phyloP scores from a whole-genome alignment of 1,140 invertebrate species.

The Asbolus verrucosus region DNA sequence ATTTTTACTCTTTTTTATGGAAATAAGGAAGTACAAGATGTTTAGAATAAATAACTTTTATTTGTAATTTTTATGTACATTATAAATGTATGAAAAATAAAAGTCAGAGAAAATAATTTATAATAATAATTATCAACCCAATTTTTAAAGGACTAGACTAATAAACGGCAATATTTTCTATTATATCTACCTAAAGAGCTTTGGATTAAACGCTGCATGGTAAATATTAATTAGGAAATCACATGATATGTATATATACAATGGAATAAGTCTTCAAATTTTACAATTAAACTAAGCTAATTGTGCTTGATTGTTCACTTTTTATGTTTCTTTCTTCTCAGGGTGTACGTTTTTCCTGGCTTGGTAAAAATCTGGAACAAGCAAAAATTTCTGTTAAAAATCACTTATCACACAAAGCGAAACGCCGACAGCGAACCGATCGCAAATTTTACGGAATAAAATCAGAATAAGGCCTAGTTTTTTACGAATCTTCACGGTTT shows the following conservation, averaged over 20 bases:
- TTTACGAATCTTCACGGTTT: slow-evolving; percentile 3
- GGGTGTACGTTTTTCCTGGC: slow-evolving; percentile 1
- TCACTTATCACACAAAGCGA: not conserved
- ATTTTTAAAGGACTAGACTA: slow-evolving; percentile 27
- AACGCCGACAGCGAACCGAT: not conserved
- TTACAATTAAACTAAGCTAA: not conserved
- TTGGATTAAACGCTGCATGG: slow-evolving; percentile 34
- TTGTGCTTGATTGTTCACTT: not conserved
- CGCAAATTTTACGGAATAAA: not conserved
- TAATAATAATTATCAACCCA: not conserved
- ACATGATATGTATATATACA: slow-evolving; percentile 17
- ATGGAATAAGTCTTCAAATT: slow-evolving; percentile 17
- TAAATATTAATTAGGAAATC: slow-evolving; percentile 20
- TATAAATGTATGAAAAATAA: too few species aligned
- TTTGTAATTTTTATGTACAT: too few species aligned
- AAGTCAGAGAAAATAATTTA: slow-evolving; percentile 21
- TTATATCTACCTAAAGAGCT: slow-evolving; percentile 31
- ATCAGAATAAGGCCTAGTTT: not conserved
- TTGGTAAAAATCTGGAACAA: slow-evolving; percentile 28
- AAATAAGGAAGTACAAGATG: too few species aligned
- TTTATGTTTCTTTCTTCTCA: slow-evolving; percentile 26
- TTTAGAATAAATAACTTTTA: too few species aligned
- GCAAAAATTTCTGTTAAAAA: slow-evolving; percentile 7
- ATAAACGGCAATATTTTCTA: slow-evolving; percentile 24
- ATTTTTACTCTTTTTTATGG: too few species aligned